Conservation (phyloP, 2,113 vertebrate genomes). For the Tragelaphus buxtoni region DNA sequence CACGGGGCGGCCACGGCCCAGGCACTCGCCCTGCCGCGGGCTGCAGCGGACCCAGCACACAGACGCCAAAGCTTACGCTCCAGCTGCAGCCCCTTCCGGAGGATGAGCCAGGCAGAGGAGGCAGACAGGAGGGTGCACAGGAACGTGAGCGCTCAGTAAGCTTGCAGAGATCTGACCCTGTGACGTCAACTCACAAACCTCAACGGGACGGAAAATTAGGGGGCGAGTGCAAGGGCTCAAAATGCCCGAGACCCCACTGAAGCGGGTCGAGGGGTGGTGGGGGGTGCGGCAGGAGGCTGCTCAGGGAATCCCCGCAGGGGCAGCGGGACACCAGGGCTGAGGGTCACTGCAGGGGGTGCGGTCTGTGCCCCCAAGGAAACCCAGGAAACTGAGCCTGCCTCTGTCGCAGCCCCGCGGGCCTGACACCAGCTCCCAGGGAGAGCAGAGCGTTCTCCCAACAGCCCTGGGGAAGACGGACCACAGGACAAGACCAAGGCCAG, state of each 20-base stretch:
- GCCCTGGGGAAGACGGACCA: not conserved
- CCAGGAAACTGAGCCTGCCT: not conserved
- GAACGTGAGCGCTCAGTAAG: fast-evolving
- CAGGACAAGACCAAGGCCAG: not conserved
- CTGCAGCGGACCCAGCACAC: not conserved
- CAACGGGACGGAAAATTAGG: not conserved
- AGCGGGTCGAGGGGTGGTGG: fast-evolving
- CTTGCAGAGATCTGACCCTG: fast-evolving
- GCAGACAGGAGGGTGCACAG: fast-evolving
- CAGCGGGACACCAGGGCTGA: fast-evolving
- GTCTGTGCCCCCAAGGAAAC: fast-evolving
- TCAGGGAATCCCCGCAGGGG: fast-evolving
- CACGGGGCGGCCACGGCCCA: fast-evolving
- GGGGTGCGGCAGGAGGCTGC: not conserved
- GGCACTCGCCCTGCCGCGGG: not conserved
- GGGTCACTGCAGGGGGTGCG: fast-evolving
- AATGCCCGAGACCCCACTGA: not conserved
- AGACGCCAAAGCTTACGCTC: fast-evolving
- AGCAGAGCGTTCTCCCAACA: not conserved
- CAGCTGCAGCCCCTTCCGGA: not conserved
- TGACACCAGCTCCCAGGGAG: not conserved
- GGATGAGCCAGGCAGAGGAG: fast-evolving
- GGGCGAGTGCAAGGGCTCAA: too few relatives aligned
- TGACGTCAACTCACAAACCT: fast-evolving
- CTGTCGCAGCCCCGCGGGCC: fast-evolving